Percentiles rank a stretch among this genome's conserved stretches.
Conservation (phyloP, 2,888 invertebrate genomes). For the Apeira syringaria region DNA sequence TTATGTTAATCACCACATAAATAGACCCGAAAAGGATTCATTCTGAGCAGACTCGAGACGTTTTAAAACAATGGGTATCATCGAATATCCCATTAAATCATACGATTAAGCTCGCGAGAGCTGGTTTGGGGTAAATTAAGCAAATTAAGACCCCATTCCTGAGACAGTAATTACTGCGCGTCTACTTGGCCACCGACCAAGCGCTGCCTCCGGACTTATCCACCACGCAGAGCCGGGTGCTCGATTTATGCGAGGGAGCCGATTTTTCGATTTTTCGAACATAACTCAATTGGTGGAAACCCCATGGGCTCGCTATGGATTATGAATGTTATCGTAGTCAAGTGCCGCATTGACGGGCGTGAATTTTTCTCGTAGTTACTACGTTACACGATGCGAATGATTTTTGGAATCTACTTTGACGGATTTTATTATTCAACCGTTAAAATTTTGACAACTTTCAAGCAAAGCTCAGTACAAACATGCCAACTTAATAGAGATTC, state of each 20-base stretch:
- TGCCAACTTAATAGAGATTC: no score
- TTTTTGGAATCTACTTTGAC: conserved; percentile 20
- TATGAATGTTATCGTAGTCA: conserved; percentile 60
- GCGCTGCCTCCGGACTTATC: conserved; percentile 36
- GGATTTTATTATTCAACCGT: no score
- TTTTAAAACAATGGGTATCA: conserved; percentile 74
- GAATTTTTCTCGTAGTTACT: conserved; percentile 35
- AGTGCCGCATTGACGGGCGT: conserved; percentile 42
- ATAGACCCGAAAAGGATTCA: conserved; percentile 44
- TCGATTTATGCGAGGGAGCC: conserved; percentile 52
- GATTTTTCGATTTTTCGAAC: conserved; percentile 58
- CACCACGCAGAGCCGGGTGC: conserved; percentile 28
- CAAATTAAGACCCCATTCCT: conserved; percentile 77
- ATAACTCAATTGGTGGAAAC: conserved; percentile 55
- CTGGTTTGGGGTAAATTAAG: conserved; percentile 74
- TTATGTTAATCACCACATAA: conserved; percentile 32
- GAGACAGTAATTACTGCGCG: conserved; percentile 76
- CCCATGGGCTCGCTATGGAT: conserved; percentile 55
- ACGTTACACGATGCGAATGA: conserved; percentile 16
- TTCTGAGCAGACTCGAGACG: conserved; percentile 60
- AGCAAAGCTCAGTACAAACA: no score
- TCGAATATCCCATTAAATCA: conserved; percentile 77
- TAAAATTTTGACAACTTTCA: no score
- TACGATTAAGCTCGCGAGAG: conserved; percentile 67
- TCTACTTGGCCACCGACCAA: conserved; percentile 74